Evolutionary conservation across 2,888 invertebrate genomes (phyloP).

Genomic region (Thumatha senex): DNA sequence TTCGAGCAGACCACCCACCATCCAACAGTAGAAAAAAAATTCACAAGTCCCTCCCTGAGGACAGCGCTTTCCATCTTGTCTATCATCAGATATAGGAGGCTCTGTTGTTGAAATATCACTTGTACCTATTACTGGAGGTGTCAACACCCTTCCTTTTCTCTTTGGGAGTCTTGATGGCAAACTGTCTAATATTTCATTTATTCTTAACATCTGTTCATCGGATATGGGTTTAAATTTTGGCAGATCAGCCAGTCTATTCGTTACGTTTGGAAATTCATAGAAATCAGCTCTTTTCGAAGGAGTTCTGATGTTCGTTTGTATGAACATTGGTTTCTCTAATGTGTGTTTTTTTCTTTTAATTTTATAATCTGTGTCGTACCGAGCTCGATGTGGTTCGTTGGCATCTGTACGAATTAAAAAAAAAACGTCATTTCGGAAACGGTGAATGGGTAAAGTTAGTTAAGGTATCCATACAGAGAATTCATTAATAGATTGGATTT

Average conservation of each 20-base stretch:
- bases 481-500: neutral
- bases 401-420: constrained; percentile 70
- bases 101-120: constrained; percentile 16
- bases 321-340: constrained; percentile 71
- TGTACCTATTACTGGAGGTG: constrained; percentile 18
- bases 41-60: constrained; percentile 92
- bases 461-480: constrained; percentile 12
- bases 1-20: constrained; percentile 93
- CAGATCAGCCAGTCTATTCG: constrained; percentile 45
- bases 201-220: constrained; percentile 69
- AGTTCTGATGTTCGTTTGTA: constrained; percentile 57
- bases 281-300: constrained; percentile 53
- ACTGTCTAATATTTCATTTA: constrained; percentile 64
- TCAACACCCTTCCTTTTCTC: constrained; percentile 55
- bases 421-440: constrained; percentile 42
- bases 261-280: constrained; percentile 57
- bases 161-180: constrained; percentile 44
- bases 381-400: constrained; percentile 78
- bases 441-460: constrained; percentile 25
- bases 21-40: constrained; percentile 96
- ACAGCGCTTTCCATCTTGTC: constrained; percentile 83
- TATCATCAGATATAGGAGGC: constrained; percentile 25
- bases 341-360: constrained; percentile 43
- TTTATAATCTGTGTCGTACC: constrained; percentile 45
- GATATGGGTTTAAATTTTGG: constrained; percentile 75